Percentiles rank a stretch among this genome's conserved stretches.
phyloP scores from a whole-genome alignment of 2,888 invertebrate species.

The Caenorhabditis afra region DNA sequence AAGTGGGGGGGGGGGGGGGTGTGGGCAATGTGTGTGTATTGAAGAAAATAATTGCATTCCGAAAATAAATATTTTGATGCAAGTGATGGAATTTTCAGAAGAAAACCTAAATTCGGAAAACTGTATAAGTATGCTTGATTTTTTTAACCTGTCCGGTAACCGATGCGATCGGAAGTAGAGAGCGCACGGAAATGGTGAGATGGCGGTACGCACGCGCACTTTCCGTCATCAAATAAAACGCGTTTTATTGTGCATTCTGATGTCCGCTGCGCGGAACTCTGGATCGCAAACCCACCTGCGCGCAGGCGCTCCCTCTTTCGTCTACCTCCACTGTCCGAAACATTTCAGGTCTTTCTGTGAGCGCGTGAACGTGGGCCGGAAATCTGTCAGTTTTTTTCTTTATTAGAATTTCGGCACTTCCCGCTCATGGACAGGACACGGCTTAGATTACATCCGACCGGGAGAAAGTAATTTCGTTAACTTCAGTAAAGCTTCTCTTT shows the following conservation, averaged over 20 bases:
- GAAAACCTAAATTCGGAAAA: too few species aligned
- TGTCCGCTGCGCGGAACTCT: slow-evolving; percentile 37
- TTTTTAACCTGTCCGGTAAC: slow-evolving; percentile 30
- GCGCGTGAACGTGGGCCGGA: slow-evolving; percentile 29
- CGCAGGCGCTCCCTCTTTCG: not conserved
- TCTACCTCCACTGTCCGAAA: too few species aligned
- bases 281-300: slow-evolving; percentile 17
- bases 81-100: too few species aligned
- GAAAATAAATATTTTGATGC: too few species aligned
- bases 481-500: too few species aligned
- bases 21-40: too few species aligned
- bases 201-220: slow-evolving; percentile 36
- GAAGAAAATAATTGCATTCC: too few species aligned
- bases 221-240: slow-evolving; percentile 56
- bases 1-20: too few species aligned
- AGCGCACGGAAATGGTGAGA: slow-evolving; percentile 25
- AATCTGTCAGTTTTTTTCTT: slow-evolving; percentile 48
- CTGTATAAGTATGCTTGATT: too few species aligned
- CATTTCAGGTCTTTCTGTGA: not conserved
- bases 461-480: too few species aligned
- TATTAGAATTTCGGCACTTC: not conserved
- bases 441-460: too few species aligned
- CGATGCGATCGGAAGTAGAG: slow-evolving; percentile 25
- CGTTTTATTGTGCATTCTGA: slow-evolving; percentile 60
- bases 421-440: too few species aligned